Evolutionary conservation across 1,140 invertebrate genomes (phyloP).

Genomic region (Drosophila chauvacae): DNA sequence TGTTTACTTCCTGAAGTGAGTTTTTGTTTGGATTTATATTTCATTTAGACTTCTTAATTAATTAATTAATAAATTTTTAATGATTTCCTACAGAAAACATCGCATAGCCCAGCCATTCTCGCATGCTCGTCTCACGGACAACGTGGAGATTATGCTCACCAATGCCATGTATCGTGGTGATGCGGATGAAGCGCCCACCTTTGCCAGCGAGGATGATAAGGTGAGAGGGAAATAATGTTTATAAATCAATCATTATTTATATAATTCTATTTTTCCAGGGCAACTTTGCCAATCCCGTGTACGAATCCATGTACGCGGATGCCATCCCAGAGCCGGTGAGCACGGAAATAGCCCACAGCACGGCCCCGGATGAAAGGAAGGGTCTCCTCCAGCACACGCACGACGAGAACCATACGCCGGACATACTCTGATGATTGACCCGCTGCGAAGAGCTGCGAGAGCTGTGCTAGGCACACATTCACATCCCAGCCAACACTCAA

Average conservation of each 20-base stretch:
- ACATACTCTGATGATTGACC: constrained; percentile 83
- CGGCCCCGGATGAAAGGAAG: constrained; percentile 79
- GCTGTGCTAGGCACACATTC: constrained; percentile 65
- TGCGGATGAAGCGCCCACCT: constrained; percentile 87
- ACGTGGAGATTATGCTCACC: constrained; percentile 89
- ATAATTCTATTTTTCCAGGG: constrained; percentile 65
- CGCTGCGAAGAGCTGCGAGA: constrained; percentile 40
- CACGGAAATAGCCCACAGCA: constrained; percentile 69
- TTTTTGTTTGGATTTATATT: background rate
- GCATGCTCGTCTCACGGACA: constrained; percentile 91
- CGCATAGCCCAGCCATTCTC: constrained; percentile 88
- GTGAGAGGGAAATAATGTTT: constrained; percentile 68
- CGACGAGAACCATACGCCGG: constrained; percentile 79
- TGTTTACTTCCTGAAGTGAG: constrained; percentile 79
- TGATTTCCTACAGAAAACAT: constrained; percentile 66
- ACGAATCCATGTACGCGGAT: constrained; percentile 91
- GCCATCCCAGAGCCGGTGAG: constrained; percentile 73
- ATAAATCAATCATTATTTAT: background rate
- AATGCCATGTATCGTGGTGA: constrained; percentile 93
- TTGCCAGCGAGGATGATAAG: constrained; percentile 87
- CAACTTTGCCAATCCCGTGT: constrained; percentile 94
- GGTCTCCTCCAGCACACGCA: constrained; percentile 81
- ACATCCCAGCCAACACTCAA: constrained; percentile 40
- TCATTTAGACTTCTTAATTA: background rate
- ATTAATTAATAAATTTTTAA: background rate